Conservation (phyloP, 23 tunicate genomes). For the Ciona savignyi region DNA sequence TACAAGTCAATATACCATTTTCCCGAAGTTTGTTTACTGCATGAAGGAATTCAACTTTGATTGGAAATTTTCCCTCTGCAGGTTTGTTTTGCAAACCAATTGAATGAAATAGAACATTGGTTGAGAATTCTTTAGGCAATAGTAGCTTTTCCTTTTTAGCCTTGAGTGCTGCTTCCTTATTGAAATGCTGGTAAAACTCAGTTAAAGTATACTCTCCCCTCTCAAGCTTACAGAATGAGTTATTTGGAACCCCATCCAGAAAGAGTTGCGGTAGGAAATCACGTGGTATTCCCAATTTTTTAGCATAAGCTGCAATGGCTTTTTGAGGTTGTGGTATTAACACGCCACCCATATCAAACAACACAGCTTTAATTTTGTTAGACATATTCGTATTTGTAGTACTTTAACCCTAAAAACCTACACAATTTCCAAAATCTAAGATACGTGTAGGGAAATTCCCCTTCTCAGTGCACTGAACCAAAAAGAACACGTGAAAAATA, state of each 20-base stretch:
- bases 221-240: constrained; percentile 58
- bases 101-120: constrained; percentile 18
- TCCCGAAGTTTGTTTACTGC: constrained; percentile 37
- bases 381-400: no score
- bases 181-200: constrained; percentile 57
- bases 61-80: neutral
- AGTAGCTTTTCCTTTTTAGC: constrained; percentile 25
- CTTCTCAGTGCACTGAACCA: no score
- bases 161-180: constrained; percentile 36
- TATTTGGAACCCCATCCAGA: constrained; percentile 44
- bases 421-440: no score
- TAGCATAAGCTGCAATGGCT: constrained; percentile 34
- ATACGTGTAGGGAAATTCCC: no score
- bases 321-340: constrained; percentile 70
- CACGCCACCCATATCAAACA: constrained; percentile 92
- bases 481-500: no score
- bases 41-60: constrained; percentile 27
- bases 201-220: constrained; percentile 60
- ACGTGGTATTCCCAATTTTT: constrained; percentile 32
- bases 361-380: constrained; percentile 54
- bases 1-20: constrained; percentile 57
- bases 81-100: constrained; percentile 4
- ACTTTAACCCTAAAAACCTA: no score
- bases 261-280: constrained; percentile 53
- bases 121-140: constrained; percentile 28